A percentile compares a stretch with the other conserved stretches of the same genome.
These are phyloP conservation scores for Rhabdornis inornatus DNA, from an alignment of 2,113 vertebrate genomes.

Conservation along the genomic window DNA sequence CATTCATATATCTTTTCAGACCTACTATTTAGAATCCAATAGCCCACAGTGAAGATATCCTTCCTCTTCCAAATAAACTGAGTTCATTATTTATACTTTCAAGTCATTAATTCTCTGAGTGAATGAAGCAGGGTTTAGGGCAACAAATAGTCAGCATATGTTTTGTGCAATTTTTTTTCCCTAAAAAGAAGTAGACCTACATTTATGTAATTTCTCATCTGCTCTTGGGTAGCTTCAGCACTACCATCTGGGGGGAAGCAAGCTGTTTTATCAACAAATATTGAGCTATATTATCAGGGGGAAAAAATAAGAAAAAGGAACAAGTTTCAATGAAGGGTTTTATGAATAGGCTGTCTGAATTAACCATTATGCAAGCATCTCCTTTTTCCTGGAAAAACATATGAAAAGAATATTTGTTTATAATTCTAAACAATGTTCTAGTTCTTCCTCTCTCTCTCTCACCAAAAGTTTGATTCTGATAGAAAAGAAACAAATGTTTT, in stretches of 20 bases:
- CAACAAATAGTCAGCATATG: background rate
- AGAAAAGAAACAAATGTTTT: background rate
- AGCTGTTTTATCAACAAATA: conserved; percentile 5
- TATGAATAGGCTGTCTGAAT: conserved; percentile 5
- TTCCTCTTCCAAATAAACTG: background rate
- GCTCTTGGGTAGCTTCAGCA: background rate
- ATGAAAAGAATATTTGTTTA: background rate
- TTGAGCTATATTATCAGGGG: background rate
- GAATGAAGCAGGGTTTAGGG: background rate
- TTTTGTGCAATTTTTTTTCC: background rate
- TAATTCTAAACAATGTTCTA: background rate
- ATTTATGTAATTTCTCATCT: background rate
- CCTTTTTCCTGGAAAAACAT: background rate
- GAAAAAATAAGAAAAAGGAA: background rate
- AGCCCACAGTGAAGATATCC: background rate
- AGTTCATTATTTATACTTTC: background rate
- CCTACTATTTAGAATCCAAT: background rate
- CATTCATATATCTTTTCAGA: background rate
- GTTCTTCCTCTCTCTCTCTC: background rate
- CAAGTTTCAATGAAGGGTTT: background rate
- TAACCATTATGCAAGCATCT: background rate
- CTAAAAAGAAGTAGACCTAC: background rate
- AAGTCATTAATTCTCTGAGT: background rate
- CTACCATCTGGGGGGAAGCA: conserved; percentile 5
- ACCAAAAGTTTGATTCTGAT: background rate